phyloP scores from a whole-genome alignment of 2,113 vertebrate genomes.

The Scolopax mira region DNA sequence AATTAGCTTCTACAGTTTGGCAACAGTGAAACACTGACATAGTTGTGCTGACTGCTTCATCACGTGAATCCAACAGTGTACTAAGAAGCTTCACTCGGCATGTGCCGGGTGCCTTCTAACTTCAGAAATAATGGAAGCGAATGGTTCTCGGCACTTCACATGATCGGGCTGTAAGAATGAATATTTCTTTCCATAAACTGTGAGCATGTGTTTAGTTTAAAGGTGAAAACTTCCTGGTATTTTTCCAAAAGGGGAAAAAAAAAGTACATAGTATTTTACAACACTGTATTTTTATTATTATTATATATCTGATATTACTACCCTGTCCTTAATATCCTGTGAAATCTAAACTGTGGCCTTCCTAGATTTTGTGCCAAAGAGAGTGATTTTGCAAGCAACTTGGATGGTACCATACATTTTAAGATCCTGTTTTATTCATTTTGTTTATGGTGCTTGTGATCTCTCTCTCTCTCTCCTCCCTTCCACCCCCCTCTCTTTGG shows the following conservation, averaged over 20 bases:
- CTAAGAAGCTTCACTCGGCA: background rate
- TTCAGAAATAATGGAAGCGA: background rate
- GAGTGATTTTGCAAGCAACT: constrained; percentile 51
- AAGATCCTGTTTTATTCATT: constrained; percentile 60
- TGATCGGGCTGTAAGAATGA: constrained; percentile 8
- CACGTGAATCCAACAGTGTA: background rate
- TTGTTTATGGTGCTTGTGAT: constrained; percentile 56
- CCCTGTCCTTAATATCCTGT: constrained; percentile 66
- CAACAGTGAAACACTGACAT: background rate
- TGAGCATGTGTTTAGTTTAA: constrained; percentile 64
- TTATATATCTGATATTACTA: constrained; percentile 54
- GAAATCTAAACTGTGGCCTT: constrained; percentile 50
- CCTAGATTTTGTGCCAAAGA: constrained; percentile 30
- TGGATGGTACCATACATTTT: constrained; percentile 49
- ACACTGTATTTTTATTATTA: constrained; percentile 39
- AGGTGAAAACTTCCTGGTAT: constrained; percentile 57
- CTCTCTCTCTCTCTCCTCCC: background rate
- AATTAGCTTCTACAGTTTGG: background rate
- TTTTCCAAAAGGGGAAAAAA: constrained; percentile 27
- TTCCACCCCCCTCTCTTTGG: background rate
- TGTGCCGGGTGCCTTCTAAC: background rate
- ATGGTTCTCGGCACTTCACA: background rate
- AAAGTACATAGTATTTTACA: constrained; percentile 33
- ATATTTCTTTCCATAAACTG: constrained; percentile 61
- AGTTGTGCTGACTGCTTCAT: background rate